Base-by-base conservation (phyloP, 2,888 invertebrate genomes). In the Ophion ventricosus region DNA sequence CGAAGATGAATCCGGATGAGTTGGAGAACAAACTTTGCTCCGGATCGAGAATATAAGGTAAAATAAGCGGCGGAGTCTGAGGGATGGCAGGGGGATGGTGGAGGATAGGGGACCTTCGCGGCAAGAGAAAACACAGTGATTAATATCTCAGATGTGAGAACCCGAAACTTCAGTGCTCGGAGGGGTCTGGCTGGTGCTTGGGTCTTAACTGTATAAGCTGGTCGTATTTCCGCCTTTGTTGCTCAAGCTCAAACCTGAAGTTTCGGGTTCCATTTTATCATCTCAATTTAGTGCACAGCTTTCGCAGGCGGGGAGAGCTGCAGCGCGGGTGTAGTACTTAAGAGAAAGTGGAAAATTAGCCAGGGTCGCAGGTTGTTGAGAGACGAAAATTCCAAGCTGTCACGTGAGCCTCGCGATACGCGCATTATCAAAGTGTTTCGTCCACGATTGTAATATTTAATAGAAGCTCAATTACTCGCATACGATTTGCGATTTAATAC, bases 1-100 rank as follows among this genome's bases (percentile, higher is more conserved):
- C 49, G 49, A 81, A 83, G 77, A 83, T 72, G 82, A 72, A 82
- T 82, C 57, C 67, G 73, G 64, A 81, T 35, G 77, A 75, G 72
- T 59, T 82, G 49, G 66, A 56, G 67, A 61, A 61, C 40, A 72
- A 67, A 73, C 40, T 81, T 56, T 78, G 23, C 49, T 75, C 69
- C 72, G 73, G 43, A 49, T 74, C 70, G 25, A 63, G 49, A 59
- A 59, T 64, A 74, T 43, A 83, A 78, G 66, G 80, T 75, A 80
- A 85, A 83, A 78, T 82, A 82, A 73, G 83, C 49, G 2, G 14
- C 17, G 17, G 17, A 17, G 49, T 49, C 17, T 17, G 49, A 17
- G 4, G 4, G 49, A 49, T 49, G 49, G 14, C 49, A 49, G 49
- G 2, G 49, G 17, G 49, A 4, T 49, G 49, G 49, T 14, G 49